A percentile compares a stretch with the other conserved stretches of the same genome.
Conservation (phyloP, 2,888 invertebrate genomes). For the Agriopis aurantiaria region DNA sequence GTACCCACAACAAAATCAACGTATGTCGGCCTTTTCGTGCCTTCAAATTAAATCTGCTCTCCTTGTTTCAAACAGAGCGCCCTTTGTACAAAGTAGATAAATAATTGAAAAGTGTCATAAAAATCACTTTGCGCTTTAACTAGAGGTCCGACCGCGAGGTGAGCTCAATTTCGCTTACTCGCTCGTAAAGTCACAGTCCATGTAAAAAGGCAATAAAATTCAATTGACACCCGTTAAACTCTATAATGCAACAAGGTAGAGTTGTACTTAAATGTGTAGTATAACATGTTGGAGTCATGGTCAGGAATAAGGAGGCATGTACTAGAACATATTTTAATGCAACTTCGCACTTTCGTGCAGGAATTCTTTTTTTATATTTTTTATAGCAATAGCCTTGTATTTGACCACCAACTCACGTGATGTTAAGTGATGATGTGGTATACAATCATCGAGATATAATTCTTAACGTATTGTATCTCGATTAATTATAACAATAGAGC, state of each 20-base stretch:
- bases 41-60: constrained; percentile 9
- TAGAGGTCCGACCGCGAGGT: constrained; percentile 36
- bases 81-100: constrained; percentile 22
- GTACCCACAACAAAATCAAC: too few relatives aligned
- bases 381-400: too few relatives aligned
- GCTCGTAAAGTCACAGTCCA: constrained; percentile 74
- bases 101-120: constrained; percentile 42
- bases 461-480: too few relatives aligned
- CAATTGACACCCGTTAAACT: constrained; percentile 76
- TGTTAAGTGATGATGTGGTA: too few relatives aligned
- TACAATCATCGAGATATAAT: too few relatives aligned
- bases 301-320: background rate
- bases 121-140: constrained; percentile 44
- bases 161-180: constrained; percentile 68
- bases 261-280: constrained; percentile 3
- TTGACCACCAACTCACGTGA: too few relatives aligned
- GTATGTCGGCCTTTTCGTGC: background rate
- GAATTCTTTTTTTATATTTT: too few relatives aligned
- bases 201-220: constrained; percentile 79
- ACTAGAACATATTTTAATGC: background rate
- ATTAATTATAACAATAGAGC: too few relatives aligned
- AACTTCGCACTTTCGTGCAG: background rate
- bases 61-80: constrained; percentile 14
- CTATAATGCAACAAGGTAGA: constrained; percentile 56
- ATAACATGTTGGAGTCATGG: background rate